Evolutionary conservation across 1,140 invertebrate genomes (phyloP).

Genomic region (Nasonia longicornis): DNA sequence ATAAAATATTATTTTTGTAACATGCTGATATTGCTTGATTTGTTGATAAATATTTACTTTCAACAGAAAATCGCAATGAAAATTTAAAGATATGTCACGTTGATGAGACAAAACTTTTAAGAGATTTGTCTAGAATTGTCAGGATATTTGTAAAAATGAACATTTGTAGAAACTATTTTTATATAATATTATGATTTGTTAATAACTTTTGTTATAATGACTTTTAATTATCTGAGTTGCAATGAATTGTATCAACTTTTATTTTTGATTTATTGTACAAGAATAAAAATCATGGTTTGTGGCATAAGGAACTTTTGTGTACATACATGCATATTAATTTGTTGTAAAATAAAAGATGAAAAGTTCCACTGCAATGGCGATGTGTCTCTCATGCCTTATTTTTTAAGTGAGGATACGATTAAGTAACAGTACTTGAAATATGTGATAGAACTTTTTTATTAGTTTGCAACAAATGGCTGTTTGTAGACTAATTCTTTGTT

Average conservation of each 20-base stretch:
- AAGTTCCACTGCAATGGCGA: slow-evolving; percentile 27
- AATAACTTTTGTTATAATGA: slow-evolving; percentile 18
- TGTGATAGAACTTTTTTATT: slow-evolving; percentile 44
- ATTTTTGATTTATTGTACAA: slow-evolving; percentile 35
- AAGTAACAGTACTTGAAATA: slow-evolving; percentile 42
- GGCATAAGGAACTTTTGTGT: slow-evolving; percentile 27
- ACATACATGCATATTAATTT: slow-evolving; percentile 17
- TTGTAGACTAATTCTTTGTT: slow-evolving; percentile 37
- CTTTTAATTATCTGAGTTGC: slow-evolving; percentile 31
- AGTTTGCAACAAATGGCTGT: slow-evolving; percentile 43
- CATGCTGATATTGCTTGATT: slow-evolving; percentile 20
- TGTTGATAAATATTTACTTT: slow-evolving; percentile 20
- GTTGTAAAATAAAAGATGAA: slow-evolving; percentile 32
- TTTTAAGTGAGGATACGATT: slow-evolving; percentile 31
- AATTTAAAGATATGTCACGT: not conserved
- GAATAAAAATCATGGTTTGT: slow-evolving; percentile 36
- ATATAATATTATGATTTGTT: not conserved
- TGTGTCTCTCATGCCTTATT: slow-evolving; percentile 39
- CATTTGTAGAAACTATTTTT: slow-evolving; percentile 8
- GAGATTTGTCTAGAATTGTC: not conserved
- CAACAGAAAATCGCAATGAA: not conserved
- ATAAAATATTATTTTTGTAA: slow-evolving; percentile 3
- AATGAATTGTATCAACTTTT: slow-evolving; percentile 19
- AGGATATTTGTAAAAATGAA: slow-evolving; percentile 9
- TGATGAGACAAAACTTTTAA: slow-evolving; percentile 1